Conservation (phyloP, 2,797 vertebrate species). For the Falco biarmicus region DNA sequence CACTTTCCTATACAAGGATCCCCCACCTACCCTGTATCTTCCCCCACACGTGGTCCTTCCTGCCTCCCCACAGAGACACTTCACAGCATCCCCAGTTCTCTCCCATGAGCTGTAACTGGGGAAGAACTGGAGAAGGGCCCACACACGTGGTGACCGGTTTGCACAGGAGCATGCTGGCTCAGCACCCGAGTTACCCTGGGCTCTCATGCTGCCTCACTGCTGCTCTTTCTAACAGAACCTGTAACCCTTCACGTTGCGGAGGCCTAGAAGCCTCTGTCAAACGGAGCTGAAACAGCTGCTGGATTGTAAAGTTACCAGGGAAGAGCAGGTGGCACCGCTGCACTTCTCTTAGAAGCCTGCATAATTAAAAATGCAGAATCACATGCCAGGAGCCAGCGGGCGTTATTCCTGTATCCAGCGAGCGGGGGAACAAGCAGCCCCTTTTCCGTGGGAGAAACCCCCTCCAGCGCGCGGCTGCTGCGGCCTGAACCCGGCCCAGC, state of each 20-base stretch:
- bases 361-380: neutral
- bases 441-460: neutral
- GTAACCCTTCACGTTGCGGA: rapidly evolving
- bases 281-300: neutral
- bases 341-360: neutral
- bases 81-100: neutral
- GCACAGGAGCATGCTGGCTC: rapidly evolving
- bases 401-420: neutral
- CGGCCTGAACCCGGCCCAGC: too few species aligned
- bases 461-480: rapidly evolving
- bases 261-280: neutral
- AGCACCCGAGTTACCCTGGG: rapidly evolving
- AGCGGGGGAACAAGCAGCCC: rapidly evolving
- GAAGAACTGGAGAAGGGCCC: neutral
- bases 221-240: neutral
- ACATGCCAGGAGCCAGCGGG: neutral
- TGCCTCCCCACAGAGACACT: neutral
- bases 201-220: neutral
- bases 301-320: neutral
- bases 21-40: neutral
- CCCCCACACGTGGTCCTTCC: rapidly evolving
- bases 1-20: neutral
- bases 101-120: neutral
- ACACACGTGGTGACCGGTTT: neutral
- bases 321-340: neutral